Percentiles rank a stretch among this genome's conserved stretches.
phyloP scores from a whole-genome alignment of 2,888 invertebrate species.

The Parnassius apollo region DNA sequence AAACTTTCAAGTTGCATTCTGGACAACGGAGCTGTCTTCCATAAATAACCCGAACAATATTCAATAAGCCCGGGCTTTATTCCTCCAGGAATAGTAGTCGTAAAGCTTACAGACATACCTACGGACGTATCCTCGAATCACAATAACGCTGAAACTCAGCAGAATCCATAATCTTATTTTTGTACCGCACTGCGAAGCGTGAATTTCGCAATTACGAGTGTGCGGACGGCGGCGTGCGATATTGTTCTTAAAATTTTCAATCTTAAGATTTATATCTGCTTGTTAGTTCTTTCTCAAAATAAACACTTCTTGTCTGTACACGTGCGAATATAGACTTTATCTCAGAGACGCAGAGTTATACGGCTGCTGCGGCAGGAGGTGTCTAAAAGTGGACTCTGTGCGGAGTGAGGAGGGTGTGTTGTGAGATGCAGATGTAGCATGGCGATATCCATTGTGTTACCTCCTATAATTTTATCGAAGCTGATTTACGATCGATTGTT shows the following conservation, averaged over 20 bases:
- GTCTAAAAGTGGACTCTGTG: slow-evolving; percentile 71
- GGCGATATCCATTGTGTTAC: slow-evolving; percentile 76
- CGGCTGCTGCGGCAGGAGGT: slow-evolving; percentile 52
- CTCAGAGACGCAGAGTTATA: slow-evolving; percentile 67
- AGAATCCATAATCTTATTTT: slow-evolving; percentile 82
- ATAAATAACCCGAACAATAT: slow-evolving; percentile 76
- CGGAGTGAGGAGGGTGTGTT: slow-evolving; percentile 62
- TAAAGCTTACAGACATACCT: slow-evolving; percentile 78
- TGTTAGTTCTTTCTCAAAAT: slow-evolving; percentile 64
- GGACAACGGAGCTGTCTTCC: slow-evolving; percentile 75
- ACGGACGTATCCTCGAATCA: slow-evolving; percentile 81
- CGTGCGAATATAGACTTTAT: slow-evolving; percentile 78
- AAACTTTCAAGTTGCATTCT: slow-evolving; percentile 33
- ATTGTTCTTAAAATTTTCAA: slow-evolving; percentile 48
- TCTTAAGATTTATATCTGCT: slow-evolving; percentile 54
- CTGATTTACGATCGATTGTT: slow-evolving; percentile 82
- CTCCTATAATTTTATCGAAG: slow-evolving; percentile 82
- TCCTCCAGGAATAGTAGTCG: slow-evolving; percentile 79
- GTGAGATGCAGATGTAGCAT: slow-evolving; percentile 64
- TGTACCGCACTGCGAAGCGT: slow-evolving; percentile 80
- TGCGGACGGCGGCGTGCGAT: slow-evolving; percentile 46
- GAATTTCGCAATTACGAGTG: slow-evolving; percentile 79
- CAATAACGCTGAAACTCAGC: slow-evolving; percentile 79
- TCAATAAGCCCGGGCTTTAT: slow-evolving; percentile 75
- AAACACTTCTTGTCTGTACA: slow-evolving; percentile 77